Evolutionary conservation across 2,797 vertebrate genomes (phyloP), one percentile per base, ranked within the genome.

Genomic region (Acrossocheilus fasciatus): DNA sequence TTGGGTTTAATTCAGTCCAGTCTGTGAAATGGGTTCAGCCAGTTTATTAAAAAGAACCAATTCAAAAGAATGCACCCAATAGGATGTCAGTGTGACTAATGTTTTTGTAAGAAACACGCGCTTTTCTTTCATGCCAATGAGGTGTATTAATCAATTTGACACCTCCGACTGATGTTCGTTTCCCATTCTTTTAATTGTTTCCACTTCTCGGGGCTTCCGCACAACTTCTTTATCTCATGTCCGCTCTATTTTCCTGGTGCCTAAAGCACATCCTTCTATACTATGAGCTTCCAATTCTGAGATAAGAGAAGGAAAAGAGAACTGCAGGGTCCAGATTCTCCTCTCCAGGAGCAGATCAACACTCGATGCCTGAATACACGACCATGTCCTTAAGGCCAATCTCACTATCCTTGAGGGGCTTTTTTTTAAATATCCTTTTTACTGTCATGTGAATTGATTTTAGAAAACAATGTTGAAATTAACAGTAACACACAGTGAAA

Each of bases 151-250:
- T 94, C 92, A 93, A 89, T 91, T 87, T 93, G 88, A 93, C 90
- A 93, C 90, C 91, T 93, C 88, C 90, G 90, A 92, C 92, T 90
- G 90, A 91, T 93, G 93, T 95, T 93, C 93, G 93, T 94, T 94
- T 94, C 93, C 94, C 89, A 91, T 91, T 93, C 92, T 94, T 95
- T 96, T 95, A 95, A 95, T 95, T 95, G 95, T 93, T 94, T 96
- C 93, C 92, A 91, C 93, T 81, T 95, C 93, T 91, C 91, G 91
- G 92, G 89, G 92, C 91, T 92, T 93, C 91, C 88, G 82, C 91
- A 91, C 92, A 91, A 87, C 84, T 91, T 91, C 91, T 94, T 94
- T 94, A 95, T 95, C 94, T 93, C 87, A 86, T 89, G 89, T 91
- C 88, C 39, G 86, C 88, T 91, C 86, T 91, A 83, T 88, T 78